Conservation (phyloP, 2,888 invertebrate species). For the Lasioglossum zephyrum region DNA sequence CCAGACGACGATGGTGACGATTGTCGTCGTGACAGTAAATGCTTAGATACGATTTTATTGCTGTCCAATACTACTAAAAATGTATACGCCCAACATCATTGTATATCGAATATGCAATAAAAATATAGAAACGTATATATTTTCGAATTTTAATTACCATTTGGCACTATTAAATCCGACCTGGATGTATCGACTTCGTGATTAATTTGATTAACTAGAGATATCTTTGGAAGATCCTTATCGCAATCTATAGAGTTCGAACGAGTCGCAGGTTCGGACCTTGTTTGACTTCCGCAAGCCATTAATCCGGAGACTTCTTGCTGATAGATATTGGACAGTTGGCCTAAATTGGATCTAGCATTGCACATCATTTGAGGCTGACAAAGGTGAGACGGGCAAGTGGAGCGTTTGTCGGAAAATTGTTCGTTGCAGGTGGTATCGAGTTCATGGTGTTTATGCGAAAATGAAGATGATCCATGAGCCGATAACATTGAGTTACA, state of each 20-base stretch:
- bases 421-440: slow-evolving; percentile 68
- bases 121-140: not conserved
- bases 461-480: slow-evolving; percentile 63
- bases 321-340: slow-evolving; percentile 55
- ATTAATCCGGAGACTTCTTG: slow-evolving; percentile 58
- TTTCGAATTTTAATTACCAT: slow-evolving; percentile 68
- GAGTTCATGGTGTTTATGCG: slow-evolving; percentile 75
- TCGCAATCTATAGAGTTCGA: slow-evolving; percentile 80
- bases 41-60: slow-evolving; percentile 74
- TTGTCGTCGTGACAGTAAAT: slow-evolving; percentile 74
- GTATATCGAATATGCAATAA: slow-evolving; percentile 4
- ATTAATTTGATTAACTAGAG: slow-evolving; percentile 55
- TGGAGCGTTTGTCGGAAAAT: slow-evolving; percentile 64
- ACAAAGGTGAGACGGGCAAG: slow-evolving; percentile 46
- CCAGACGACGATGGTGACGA: slow-evolving; percentile 75
- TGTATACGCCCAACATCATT: slow-evolving; percentile 14
- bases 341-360: slow-evolving; percentile 50
- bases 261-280: slow-evolving; percentile 78
- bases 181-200: slow-evolving; percentile 68
- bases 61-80: slow-evolving; percentile 76
- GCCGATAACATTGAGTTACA: slow-evolving; percentile 57
- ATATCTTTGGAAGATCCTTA: slow-evolving; percentile 71
- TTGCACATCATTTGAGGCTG: slow-evolving; percentile 58
- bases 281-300: slow-evolving; percentile 68
- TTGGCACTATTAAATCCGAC: slow-evolving; percentile 77